Evolutionary conservation across 2,888 invertebrate species (phyloP), one percentile per base, ranked within the genome.

Genomic region (Oscheius sp.): DNA sequence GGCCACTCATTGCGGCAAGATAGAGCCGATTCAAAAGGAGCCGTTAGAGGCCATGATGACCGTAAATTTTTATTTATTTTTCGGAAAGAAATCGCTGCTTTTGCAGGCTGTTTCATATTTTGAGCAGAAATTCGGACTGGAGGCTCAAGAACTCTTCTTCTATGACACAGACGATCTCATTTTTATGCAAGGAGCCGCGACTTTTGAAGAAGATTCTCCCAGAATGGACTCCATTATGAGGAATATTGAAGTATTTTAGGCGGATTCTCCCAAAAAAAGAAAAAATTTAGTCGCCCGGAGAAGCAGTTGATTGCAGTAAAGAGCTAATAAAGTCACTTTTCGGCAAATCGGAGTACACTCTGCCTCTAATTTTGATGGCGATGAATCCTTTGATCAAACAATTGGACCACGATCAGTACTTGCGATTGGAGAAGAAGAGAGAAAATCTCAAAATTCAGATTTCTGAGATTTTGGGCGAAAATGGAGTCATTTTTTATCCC

Each of bases 401-500:
- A 4, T 20, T 42, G 42, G 20, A n/a, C 20, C 42, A 42, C 20
- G 42, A 3, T 17, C 42, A 42, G 42, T 12, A 42, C 20, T n/a
- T 8, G 42, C n/a, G 20, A 12, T 10, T 42, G 42, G 42, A n/a
- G 4, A 20, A 42, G 42, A 42, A 42, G 42, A 42, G 42, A 12
- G 42, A 42, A 42, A 3, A 3, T n/a, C 20, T 42, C 12, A 42
- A 42, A 20, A 42, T 17, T n/a, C 15, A 20, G 42, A 42, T 42
- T 8, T 20, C 15, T n/a, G 12, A 42, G 15, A n/a, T 42, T 8
- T 29, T 57, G 12, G 34, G 34, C 8, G 37, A 33, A 33, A 37
- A 57, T 29, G 57, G 57, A 23, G 39, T 57, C 5, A 20, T 57
- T 5, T 57, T 57, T 37, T 57, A 33, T 29, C 57, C 57, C 1